These are phyloP conservation scores for Orgyia antiqua DNA, from an alignment of 2,888 invertebrate genomes.

Conservation along the genomic window DNA sequence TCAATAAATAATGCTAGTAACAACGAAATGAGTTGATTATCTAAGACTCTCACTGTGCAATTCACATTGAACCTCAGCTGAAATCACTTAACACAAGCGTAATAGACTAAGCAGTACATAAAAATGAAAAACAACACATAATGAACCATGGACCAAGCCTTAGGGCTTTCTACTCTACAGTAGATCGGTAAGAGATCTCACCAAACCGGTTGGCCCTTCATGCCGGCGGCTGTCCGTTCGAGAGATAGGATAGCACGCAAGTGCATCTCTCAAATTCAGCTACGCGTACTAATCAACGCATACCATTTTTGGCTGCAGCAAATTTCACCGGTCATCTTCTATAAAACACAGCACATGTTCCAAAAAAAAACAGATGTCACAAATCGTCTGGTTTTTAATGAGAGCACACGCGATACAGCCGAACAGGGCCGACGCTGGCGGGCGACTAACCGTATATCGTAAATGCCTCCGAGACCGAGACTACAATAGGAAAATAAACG, in stretches of 20 bases:
- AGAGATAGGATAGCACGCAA: slow-evolving; percentile 51
- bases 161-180: slow-evolving; percentile 40
- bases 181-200: slow-evolving; percentile 58
- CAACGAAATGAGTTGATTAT: no score
- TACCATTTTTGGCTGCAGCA: slow-evolving; percentile 57
- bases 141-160: slow-evolving; percentile 17
- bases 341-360: slow-evolving; percentile 60
- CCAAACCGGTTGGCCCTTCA: slow-evolving; percentile 77
- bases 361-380: slow-evolving; percentile 36
- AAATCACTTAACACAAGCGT: no score
- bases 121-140: slow-evolving; percentile 15
- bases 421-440: slow-evolving; percentile 36
- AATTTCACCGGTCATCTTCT: slow-evolving; percentile 65
- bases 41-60: no score
- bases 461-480: slow-evolving; percentile 7
- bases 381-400: slow-evolving; percentile 13
- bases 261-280: slow-evolving; percentile 60
- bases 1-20: slow-evolving; percentile 7
- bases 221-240: slow-evolving; percentile 51
- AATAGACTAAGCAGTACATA: slow-evolving; percentile 18
- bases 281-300: slow-evolving; percentile 51
- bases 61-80: no score
- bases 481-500: slow-evolving; percentile 49
- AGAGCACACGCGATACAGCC: slow-evolving; percentile 31
- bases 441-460: slow-evolving; percentile 43